Base-by-base conservation (phyloP, 2,888 invertebrate genomes). In the Cerastis leucographa region DNA sequence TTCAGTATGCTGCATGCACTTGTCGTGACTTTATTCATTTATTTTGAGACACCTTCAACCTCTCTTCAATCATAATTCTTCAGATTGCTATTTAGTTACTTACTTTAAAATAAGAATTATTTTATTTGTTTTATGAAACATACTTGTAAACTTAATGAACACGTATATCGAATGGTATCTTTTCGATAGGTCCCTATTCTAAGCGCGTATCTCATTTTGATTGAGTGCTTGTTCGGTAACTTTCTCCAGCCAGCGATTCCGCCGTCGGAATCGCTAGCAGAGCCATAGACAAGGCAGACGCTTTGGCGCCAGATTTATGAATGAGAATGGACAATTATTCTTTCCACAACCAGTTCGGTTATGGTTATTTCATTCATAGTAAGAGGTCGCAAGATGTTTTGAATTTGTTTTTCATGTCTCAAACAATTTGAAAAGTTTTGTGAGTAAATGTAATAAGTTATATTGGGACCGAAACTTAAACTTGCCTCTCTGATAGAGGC, bases 221-320 rank as follows among this genome's bases (percentile, higher is more conserved):
- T 87, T 84, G 87, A 88, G 75, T 75, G 78, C 73, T 87, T 80
- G 62, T 79, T 85, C 76, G 83, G 71, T 69, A 87, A 92, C 92
- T 92, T 92, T 92, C 92, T 87, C 91, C 79, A 67, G 74, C 62
- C 78, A 75, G 65, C 82, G 76, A 78, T 74, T 84, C 73, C 72
- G 74, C 61, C 79, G 70, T n/a, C n/a, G n/a, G n/a, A n/a, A n/a
- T n/a, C n/a, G n/a, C n/a, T n/a, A n/a, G n/a, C n/a, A n/a, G n/a
- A n/a, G 56, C 78, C 76, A 87, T 81, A 85, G 86, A 75, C 75
- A 76, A 85, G 80, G 83, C 89, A 95, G 95, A 95, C 95, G 80
- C 83, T 73, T 78, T 83, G 95, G 94, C 95, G 95, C 94, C 94
- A 82, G 72, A 83, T 85, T 89, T 89, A 92, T 93, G 93, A 94